Evolutionary conservation across 2,797 vertebrate genomes (phyloP).

Genomic region (Podargus strigoides): DNA sequence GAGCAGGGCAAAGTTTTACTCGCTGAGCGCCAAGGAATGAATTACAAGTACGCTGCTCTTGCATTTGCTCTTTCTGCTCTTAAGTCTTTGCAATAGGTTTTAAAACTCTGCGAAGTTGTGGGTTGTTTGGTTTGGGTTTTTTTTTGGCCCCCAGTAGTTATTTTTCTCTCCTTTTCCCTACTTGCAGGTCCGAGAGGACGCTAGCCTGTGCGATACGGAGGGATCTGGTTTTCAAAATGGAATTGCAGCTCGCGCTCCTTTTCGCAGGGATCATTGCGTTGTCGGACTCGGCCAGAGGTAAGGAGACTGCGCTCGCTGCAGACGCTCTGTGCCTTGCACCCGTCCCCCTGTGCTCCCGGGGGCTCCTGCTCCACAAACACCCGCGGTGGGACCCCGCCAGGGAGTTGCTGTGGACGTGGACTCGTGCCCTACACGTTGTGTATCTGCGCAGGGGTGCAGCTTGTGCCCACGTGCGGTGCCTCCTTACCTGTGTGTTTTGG

Average conservation of each 20-base stretch:
- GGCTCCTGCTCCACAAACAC: background rate
- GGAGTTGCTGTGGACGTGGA: background rate
- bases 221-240: constrained; percentile 66
- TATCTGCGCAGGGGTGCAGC: background rate
- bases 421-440: background rate
- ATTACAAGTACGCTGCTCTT: background rate
- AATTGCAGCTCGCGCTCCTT: constrained; percentile 67
- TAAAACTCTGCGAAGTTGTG: background rate
- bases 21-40: background rate
- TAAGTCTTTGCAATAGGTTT: background rate
- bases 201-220: background rate
- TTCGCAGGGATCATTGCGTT: constrained; percentile 66
- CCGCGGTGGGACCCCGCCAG: rapidly evolving
- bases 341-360: background rate
- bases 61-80: background rate
- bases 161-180: background rate
- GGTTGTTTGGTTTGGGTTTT: background rate
- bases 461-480: background rate
- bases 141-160: background rate
- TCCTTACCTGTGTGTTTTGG: background rate
- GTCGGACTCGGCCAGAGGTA: constrained; percentile 73
- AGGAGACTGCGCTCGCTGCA: background rate
- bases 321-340: background rate
- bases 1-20: constrained; percentile 51
- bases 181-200: constrained; percentile 47